A percentile compares a stretch with the other conserved stretches of the same genome.
These are phyloP conservation scores for Nylanderia fulva DNA, from an alignment of 1,140 invertebrate species.

Conservation along the genomic window DNA sequence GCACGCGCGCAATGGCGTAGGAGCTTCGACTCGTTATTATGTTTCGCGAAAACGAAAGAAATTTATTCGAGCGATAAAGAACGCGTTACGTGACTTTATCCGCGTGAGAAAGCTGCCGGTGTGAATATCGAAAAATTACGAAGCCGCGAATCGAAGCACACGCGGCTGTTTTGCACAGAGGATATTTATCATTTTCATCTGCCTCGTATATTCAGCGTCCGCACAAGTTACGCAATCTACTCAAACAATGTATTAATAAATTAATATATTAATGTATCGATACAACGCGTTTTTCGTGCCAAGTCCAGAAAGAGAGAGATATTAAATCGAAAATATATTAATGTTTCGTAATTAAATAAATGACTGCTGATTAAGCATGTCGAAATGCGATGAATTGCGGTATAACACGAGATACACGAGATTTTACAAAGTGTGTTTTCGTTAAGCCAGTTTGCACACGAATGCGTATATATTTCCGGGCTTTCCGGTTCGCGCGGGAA, in stretches of 20 bases:
- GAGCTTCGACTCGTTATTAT: constrained; percentile 41
- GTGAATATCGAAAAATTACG: constrained; percentile 21
- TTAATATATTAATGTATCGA: too few species aligned
- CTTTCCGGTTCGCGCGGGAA: constrained; percentile 8
- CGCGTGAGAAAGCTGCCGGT: constrained; percentile 11
- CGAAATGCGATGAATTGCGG: neutral
- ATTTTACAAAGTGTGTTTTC: constrained; percentile 13
- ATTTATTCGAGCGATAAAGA: constrained; percentile 42
- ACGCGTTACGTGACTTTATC: constrained; percentile 19
- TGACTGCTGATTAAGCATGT: neutral
- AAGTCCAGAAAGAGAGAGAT: neutral
- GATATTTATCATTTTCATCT: neutral
- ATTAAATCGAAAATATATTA: neutral
- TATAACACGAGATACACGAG: neutral
- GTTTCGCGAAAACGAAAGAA: constrained; percentile 28
- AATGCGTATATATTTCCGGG: too few species aligned
- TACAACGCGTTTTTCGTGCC: neutral
- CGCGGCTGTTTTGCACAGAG: neutral
- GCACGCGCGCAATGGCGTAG: constrained; percentile 63
- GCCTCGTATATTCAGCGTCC: neutral
- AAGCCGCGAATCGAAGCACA: neutral
- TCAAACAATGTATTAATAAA: too few species aligned
- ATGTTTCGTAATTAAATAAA: constrained; percentile 11
- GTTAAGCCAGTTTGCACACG: neutral
- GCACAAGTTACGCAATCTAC: neutral